These are phyloP conservation scores for Phalangium opilio DNA, from an alignment of 2,888 invertebrate species.

Conservation along the genomic window DNA sequence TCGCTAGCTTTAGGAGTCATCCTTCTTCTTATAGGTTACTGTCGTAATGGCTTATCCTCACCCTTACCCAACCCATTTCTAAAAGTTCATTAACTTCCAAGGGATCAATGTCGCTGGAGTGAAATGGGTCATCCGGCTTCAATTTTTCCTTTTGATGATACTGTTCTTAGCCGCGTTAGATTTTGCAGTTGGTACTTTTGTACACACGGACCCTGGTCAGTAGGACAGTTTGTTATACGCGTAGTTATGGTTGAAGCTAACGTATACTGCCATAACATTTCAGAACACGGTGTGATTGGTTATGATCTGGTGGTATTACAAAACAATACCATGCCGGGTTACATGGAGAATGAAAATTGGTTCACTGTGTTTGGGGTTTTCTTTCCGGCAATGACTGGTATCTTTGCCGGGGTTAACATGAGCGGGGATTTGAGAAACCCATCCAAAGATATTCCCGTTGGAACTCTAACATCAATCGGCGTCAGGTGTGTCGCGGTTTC, in stretches of 20 bases:
- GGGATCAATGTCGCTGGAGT: slow-evolving; percentile 90
- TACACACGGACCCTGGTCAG: slow-evolving; percentile 53
- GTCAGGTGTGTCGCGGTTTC: slow-evolving; percentile 49
- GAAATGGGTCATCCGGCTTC: slow-evolving; percentile 92
- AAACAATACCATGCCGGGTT: slow-evolving; percentile 65
- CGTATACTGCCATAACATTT: not conserved
- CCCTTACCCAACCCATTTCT: not conserved
- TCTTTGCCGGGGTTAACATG: slow-evolving; percentile 96
- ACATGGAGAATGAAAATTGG: slow-evolving; percentile 68
- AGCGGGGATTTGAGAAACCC: slow-evolving; percentile 88
- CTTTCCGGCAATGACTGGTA: slow-evolving; percentile 93
- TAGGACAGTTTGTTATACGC: not conserved
- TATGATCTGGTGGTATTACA: slow-evolving; percentile 63
- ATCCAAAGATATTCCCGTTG: slow-evolving; percentile 80
- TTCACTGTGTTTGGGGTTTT: slow-evolving; percentile 94
- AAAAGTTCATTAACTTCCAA: not conserved
- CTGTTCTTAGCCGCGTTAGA: slow-evolving; percentile 77
- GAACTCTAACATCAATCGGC: slow-evolving; percentile 78
- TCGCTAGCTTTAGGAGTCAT: slow-evolving; percentile 78
- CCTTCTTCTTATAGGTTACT: slow-evolving; percentile 52
- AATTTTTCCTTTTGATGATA: slow-evolving; percentile 70
- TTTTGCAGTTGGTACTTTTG: slow-evolving; percentile 84
- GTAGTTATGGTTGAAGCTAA: not conserved
- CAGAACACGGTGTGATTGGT: slow-evolving; percentile 67
- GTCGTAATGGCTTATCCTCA: not conserved